Base-by-base conservation (phyloP, 2,888 invertebrate genomes). In the Megastigmus dorsalis region DNA sequence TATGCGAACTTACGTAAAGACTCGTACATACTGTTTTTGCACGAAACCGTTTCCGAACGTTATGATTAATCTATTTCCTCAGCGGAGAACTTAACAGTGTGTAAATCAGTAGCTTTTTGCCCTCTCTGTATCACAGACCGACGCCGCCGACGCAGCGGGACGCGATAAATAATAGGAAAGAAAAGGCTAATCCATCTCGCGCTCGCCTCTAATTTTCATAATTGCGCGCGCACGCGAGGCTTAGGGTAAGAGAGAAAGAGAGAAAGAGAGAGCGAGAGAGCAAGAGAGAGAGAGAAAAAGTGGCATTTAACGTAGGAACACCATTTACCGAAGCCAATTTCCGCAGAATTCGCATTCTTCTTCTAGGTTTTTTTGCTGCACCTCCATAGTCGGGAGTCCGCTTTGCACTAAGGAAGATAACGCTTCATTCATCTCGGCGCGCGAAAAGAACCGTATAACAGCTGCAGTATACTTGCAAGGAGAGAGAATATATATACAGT, bases 391-490 rank as follows among this genome's bases (percentile, higher is more conserved):
- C n/a, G n/a, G n/a, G n/a, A n/a, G n/a, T n/a, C 6, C 38, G 20
- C 26, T 48, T 26, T 41, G 45, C 57, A 7, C 15, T 20, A 36
- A 62, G 36, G 30, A 36, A 62, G 36, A 69, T 69, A 60, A 50
- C 30, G 65, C 57, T 57, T 48, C 48, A 41, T 57, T 48, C 65
- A 57, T 41, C 63, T 50, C 18, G 6, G n/a, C 52, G 66, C 41
- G 68, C 26, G 30, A 68, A 59, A 69, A 69, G 68, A 69, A 69
- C 59, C 59, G 68, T 69, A 69, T 41, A 60, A 10, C 26, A 20
- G 45, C 6, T 18, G 20, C 50, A 30, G 13, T 28, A n/a, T n/a
- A n/a, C n/a, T n/a, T n/a, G n/a, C n/a, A n/a, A n/a, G n/a, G n/a
- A n/a, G n/a, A n/a, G n/a, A n/a, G n/a, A n/a, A n/a, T n/a, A n/a